These are phyloP conservation scores for Huso huso DNA, from an alignment of 2,797 vertebrate genomes.

Conservation along the genomic window DNA sequence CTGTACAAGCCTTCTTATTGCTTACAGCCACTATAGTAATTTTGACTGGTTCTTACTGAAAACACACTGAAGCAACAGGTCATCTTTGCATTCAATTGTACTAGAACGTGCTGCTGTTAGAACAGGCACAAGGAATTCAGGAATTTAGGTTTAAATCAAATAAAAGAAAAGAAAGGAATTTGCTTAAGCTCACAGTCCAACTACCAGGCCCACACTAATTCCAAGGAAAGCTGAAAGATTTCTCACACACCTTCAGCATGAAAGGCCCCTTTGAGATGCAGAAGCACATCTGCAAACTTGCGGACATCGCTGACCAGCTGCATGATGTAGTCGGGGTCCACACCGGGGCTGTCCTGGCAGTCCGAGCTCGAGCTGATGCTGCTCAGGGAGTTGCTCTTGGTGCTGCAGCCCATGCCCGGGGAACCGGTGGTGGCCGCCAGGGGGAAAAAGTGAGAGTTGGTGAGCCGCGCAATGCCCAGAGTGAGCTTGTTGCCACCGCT, in stretches of 20 bases:
- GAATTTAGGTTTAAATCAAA: too few relatives aligned
- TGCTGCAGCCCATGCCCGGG: conserved; percentile 68
- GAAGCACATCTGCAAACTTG: conserved; percentile 84
- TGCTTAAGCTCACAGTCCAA: background rate
- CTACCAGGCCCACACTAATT: conserved; percentile 19
- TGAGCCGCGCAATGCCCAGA: conserved; percentile 67
- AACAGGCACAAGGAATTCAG: too few relatives aligned
- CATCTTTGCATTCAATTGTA: too few relatives aligned
- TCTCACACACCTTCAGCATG: conserved; percentile 72
- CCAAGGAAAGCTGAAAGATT: conserved; percentile 1
- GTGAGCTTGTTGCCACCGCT: conserved; percentile 65
- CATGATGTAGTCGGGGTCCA: conserved; percentile 88
- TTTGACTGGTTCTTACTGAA: too few relatives aligned
- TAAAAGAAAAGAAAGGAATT: too few relatives aligned
- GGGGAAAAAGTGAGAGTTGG: conserved; percentile 63
- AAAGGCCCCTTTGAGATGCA: conserved; percentile 86
- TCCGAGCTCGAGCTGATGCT: conserved; percentile 67
- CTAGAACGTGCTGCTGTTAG: too few relatives aligned
- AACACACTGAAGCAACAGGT: too few relatives aligned
- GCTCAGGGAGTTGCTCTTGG: conserved; percentile 61
- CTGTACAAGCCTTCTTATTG: too few relatives aligned
- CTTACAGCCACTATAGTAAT: too few relatives aligned
- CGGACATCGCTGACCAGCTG: conserved; percentile 88
- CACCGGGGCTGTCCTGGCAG: conserved; percentile 55
- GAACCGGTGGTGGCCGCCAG: conserved; percentile 53